phyloP scores from a whole-genome alignment of 2,797 vertebrate species.

The Spondyliosoma cantharus region DNA sequence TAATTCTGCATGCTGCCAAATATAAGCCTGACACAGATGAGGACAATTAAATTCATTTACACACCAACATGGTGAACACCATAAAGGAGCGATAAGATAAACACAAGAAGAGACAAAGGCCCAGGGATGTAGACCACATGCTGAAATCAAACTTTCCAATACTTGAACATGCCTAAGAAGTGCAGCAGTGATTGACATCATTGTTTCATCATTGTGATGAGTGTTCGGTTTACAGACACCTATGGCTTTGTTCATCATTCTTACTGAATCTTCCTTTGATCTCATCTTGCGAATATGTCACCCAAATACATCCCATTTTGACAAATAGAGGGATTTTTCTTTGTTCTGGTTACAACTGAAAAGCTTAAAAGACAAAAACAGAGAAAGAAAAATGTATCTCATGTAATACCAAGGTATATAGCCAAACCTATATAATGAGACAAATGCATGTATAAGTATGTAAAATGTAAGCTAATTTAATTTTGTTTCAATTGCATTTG shows the following conservation, averaged over 20 bases:
- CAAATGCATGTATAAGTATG: too few species aligned
- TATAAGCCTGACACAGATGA: not conserved
- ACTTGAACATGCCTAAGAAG: not conserved
- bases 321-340: not conserved
- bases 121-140: accelerated
- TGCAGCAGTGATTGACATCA: not conserved
- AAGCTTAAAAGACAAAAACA: not conserved
- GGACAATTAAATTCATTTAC: not conserved
- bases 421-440: not conserved
- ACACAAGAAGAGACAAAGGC: not conserved
- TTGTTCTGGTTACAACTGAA: not conserved
- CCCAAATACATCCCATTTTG: not conserved
- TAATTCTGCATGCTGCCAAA: not conserved
- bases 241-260: slow-evolving; percentile 10
- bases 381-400: not conserved
- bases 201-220: slow-evolving; percentile 5
- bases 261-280: slow-evolving; percentile 1
- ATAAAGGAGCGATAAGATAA: not conserved
- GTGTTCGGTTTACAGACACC: not conserved
- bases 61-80: not conserved
- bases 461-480: too few species aligned
- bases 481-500: not conserved
- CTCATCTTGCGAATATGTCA: not conserved
- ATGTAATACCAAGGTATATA: not conserved
- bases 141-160: not conserved